These are phyloP conservation scores for Cantharis rustica DNA, from an alignment of 2,888 invertebrate genomes.

Conservation along the genomic window DNA sequence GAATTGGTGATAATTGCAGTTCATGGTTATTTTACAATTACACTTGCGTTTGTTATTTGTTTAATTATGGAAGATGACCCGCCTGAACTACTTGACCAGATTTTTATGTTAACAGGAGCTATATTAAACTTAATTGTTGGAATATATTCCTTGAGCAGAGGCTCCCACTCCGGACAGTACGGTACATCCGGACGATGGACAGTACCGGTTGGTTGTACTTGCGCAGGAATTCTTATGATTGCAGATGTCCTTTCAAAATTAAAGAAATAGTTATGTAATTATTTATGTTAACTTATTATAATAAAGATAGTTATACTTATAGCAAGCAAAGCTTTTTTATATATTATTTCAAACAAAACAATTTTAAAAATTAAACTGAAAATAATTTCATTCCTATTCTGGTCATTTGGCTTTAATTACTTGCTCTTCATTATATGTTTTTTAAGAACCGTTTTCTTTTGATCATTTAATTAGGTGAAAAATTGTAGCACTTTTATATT, in stretches of 20 bases:
- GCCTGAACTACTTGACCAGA: background rate
- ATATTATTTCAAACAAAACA: too few relatives aligned
- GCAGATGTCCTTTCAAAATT: background rate
- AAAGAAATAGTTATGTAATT: background rate
- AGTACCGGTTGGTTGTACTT: background rate
- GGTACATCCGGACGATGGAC: background rate
- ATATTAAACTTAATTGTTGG: background rate
- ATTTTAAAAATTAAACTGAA: too few relatives aligned
- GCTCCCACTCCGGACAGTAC: background rate
- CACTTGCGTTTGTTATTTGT: background rate
- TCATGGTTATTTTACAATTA: background rate
- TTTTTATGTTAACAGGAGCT: background rate
- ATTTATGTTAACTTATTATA: background rate
- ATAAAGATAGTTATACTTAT: too few relatives aligned
- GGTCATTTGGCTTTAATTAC: too few relatives aligned
- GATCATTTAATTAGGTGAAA: too few relatives aligned
- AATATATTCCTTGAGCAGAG: background rate
- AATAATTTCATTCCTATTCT: too few relatives aligned
- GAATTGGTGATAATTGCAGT: background rate
- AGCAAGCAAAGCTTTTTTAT: too few relatives aligned
- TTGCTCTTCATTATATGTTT: too few relatives aligned
- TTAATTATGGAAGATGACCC: background rate
- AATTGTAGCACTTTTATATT: too few relatives aligned
- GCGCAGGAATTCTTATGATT: background rate
- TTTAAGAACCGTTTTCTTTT: too few relatives aligned